These are phyloP conservation scores for Hyles euphorbiae DNA, from an alignment of 1,140 invertebrate species.

Conservation along the genomic window DNA sequence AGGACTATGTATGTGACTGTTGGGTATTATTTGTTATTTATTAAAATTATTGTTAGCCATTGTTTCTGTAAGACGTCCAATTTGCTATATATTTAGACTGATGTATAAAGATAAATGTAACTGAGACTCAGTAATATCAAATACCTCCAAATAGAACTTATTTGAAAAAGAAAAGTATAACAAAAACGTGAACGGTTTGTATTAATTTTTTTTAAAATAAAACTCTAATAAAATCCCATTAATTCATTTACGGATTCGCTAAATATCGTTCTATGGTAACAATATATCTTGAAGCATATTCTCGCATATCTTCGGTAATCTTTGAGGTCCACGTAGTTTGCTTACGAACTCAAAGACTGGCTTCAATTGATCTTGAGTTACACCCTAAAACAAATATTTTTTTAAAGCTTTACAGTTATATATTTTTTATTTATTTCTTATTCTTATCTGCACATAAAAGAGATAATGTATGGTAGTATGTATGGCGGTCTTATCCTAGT, in stretches of 20 bases:
- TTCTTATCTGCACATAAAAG: too few species aligned
- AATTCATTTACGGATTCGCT: background rate
- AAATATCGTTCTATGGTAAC: constrained; percentile 1
- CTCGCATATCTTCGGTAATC: constrained; percentile 41
- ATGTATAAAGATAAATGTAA: too few species aligned
- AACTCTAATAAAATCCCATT: background rate
- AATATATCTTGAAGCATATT: constrained; percentile 25
- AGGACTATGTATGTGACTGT: too few species aligned
- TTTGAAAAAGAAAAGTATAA: background rate
- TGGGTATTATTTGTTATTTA: too few species aligned
- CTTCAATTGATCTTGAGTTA: constrained; percentile 41
- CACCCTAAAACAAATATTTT: constrained; percentile 37
- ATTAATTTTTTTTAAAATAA: background rate
- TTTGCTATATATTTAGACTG: too few species aligned
- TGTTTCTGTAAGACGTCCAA: too few species aligned
- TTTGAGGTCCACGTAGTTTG: constrained; percentile 40
- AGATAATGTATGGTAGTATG: too few species aligned
- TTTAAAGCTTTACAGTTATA: background rate
- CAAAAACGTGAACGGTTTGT: background rate
- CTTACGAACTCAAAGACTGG: constrained; percentile 39
- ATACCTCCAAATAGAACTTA: background rate
- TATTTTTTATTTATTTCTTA: too few species aligned
- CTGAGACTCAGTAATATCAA: background rate
- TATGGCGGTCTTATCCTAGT: too few species aligned
- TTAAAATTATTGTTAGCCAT: too few species aligned